phyloP scores from a whole-genome alignment of 2,888 invertebrate species.

The Agrenia bidenticulata region DNA sequence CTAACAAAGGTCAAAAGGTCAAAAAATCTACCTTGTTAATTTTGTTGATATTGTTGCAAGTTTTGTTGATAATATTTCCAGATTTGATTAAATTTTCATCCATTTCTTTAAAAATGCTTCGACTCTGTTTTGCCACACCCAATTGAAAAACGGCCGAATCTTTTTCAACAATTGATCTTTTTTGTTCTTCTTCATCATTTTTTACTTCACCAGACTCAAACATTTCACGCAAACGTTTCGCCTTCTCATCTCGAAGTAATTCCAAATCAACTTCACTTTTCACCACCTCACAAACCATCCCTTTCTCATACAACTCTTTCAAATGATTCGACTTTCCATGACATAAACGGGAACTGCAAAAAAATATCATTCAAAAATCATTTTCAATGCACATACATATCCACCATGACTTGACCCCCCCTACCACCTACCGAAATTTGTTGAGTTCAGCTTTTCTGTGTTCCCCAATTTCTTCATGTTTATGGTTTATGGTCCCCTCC shows the following conservation, averaged over 20 bases:
- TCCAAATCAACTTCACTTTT: too few species aligned
- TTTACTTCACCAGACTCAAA: constrained; percentile 74
- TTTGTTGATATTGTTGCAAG: too few species aligned
- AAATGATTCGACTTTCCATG: constrained; percentile 86
- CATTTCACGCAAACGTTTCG: constrained; percentile 65
- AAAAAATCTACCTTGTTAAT: too few species aligned
- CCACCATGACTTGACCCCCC: too few species aligned
- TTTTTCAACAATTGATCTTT: constrained; percentile 55
- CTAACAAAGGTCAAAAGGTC: too few species aligned
- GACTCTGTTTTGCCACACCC: constrained; percentile 60
- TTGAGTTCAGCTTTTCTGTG: constrained; percentile 86
- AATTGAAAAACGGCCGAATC: constrained; percentile 73
- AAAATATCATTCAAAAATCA: constrained; percentile 55
- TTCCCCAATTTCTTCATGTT: constrained; percentile 65
- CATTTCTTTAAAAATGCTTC: constrained; percentile 41
- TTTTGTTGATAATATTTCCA: too few species aligned
- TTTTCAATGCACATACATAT: too few species aligned
- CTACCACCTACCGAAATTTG: constrained; percentile 79
- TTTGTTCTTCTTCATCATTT: constrained; percentile 64
- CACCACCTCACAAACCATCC: too few species aligned
- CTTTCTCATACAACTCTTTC: constrained; percentile 89
- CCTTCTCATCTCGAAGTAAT: constrained; percentile 46
- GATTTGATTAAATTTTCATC: too few species aligned
- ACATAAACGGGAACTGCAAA: constrained; percentile 53
- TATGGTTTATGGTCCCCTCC: constrained; percentile 59